These are phyloP conservation scores for Scylla paramamosain DNA, from an alignment of 1,140 invertebrate species.

Conservation along the genomic window DNA sequence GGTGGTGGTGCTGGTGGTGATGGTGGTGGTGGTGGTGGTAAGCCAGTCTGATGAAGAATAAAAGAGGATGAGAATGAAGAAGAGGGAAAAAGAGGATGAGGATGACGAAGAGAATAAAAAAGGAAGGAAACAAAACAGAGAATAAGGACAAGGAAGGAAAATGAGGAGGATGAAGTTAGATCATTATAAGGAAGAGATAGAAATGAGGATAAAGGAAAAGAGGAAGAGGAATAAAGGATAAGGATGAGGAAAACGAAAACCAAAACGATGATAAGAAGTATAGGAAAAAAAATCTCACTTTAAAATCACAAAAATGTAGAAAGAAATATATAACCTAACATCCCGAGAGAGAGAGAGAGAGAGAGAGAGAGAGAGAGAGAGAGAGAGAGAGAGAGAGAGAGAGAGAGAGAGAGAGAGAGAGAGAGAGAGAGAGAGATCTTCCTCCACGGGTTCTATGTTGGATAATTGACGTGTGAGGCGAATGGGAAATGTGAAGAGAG, in stretches of 20 bases:
- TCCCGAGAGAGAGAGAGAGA: not conserved
- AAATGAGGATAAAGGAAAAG: too few species aligned
- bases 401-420: conserved; percentile 52
- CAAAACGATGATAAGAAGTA: too few species aligned
- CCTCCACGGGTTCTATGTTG: conserved; percentile 30
- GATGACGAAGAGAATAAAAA: not conserved
- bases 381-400: conserved; percentile 33
- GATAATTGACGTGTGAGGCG: conserved; percentile 65
- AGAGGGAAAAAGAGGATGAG: not conserved
- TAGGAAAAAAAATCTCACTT: too few species aligned
- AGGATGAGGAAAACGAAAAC: too few species aligned
- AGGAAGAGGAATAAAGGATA: too few species aligned
- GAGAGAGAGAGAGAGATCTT: conserved; percentile 41
- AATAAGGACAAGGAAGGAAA: too few species aligned
- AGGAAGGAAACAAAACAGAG: not conserved
- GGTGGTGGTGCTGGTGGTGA: too few species aligned
- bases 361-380: not conserved
- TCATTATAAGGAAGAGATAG: too few species aligned
- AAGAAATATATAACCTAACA: too few species aligned
- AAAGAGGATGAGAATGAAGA: not conserved
- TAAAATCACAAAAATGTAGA: too few species aligned
- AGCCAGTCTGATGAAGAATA: not conserved
- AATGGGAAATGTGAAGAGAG: conserved; percentile 60
- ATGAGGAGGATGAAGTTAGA: not conserved
- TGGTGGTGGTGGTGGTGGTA: too few species aligned